Evolutionary conservation across 1,140 invertebrate genomes (phyloP).

Genomic region (Papilio polytes): DNA sequence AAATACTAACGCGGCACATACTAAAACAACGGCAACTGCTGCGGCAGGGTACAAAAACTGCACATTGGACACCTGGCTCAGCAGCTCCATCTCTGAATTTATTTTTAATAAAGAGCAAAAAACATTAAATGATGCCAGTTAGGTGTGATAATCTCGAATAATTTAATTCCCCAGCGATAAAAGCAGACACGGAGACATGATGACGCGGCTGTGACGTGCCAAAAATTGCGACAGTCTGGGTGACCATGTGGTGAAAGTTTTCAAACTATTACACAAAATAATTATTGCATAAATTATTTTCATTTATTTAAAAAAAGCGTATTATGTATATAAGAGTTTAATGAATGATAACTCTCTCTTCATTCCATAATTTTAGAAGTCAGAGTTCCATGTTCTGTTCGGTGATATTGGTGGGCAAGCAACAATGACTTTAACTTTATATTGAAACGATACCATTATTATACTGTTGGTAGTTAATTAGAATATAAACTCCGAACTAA

Average conservation of each 20-base stretch:
- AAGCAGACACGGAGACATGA: conserved; percentile 84
- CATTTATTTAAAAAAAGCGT: too few relatives aligned
- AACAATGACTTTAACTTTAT: background rate
- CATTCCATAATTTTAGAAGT: background rate
- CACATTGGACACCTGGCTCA: conserved; percentile 83
- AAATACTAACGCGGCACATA: conserved; percentile 88
- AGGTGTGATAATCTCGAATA: conserved; percentile 78
- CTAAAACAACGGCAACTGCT: conserved; percentile 87
- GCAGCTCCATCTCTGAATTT: conserved; percentile 83
- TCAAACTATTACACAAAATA: conserved; percentile 7
- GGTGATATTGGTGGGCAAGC: background rate
- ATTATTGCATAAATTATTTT: too few relatives aligned
- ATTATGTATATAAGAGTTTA: too few relatives aligned
- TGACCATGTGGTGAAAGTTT: conserved; percentile 49
- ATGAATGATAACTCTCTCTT: too few relatives aligned
- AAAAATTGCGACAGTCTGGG: conserved; percentile 72
- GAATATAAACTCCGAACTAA: too few relatives aligned
- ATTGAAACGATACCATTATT: too few relatives aligned
- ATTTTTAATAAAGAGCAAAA: conserved; percentile 71
- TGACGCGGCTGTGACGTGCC: conserved; percentile 86
- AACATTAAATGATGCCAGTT: conserved; percentile 77
- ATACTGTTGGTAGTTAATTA: too few relatives aligned
- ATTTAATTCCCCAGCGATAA: conserved; percentile 81
- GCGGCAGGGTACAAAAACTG: conserved; percentile 86
- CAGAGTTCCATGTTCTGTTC: background rate